Base-by-base conservation (phyloP, 1,140 invertebrate genomes). In the Drosophila ogumai region DNA sequence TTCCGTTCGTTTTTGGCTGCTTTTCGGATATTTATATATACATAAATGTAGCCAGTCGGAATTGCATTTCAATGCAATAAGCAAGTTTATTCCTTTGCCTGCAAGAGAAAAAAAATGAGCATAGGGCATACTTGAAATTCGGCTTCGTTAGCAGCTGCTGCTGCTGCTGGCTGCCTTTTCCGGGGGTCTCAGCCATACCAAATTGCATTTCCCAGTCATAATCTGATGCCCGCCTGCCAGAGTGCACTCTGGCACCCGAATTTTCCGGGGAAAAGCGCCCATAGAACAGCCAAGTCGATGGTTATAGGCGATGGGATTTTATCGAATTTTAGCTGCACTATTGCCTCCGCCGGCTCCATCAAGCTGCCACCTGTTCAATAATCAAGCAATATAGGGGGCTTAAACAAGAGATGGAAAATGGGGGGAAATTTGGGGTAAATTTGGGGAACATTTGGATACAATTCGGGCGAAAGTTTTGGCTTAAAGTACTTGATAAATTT, bases 51-150 rank as follows among this genome's bases (percentile, higher is more conserved):
- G 65, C 72, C 59, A 79, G 60, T 82, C 54, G 76, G 67, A 84
- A 87, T 87, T 88, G 82, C 84, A 87, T 87, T 87, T 88, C 84
- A 87, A 87, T 87, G 82, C 79, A 87, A 88, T 77, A 80, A 88
- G 80, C 74, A 82, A 86, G 74, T 82, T 66, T 86, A 82, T 87
- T 81, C 65, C 65, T 69, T 87, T 81, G 74, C 49, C 59, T 76
- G 65, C 25, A 28, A 28, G 5, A 41, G 41, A 67, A 77, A 68
- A 32, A 43, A 38, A 2, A 2, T 3, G n/a, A 5, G 17, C 56
- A 22, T 28, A 46, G 46, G 36, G 60, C 57, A 58, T 32, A 59
- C 61, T 74, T 64, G 67, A 66, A 66, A 75, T 82, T 82, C 59
- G 59, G 61, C 40, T 68, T 68, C 47, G 74, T 67, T 67, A 75